Percentiles rank a stretch among this genome's conserved stretches.
Evolutionary conservation across 92 coral and sea anemone genomes (phyloP).

Genomic region (Hydrozoanthus gracilis): DNA sequence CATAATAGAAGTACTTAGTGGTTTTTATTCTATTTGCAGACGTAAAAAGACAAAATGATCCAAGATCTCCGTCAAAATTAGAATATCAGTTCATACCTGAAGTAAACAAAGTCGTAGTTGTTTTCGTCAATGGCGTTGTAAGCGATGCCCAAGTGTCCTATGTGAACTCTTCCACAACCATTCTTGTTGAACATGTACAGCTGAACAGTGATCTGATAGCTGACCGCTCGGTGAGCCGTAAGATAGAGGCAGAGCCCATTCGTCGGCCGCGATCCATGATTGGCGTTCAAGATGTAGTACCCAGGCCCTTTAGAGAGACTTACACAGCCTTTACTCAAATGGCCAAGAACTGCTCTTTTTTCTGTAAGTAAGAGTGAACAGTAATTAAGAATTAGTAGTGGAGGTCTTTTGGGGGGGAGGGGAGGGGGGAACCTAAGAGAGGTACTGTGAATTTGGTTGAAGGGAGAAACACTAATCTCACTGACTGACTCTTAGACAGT

Average conservation of each 20-base stretch:
- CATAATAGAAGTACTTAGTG: too few species aligned
- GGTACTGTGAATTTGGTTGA: too few species aligned
- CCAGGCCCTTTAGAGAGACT: constrained; percentile 43
- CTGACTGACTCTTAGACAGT: too few species aligned
- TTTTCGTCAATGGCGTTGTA: constrained; percentile 62
- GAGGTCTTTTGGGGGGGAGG: too few species aligned
- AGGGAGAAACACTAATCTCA: too few species aligned
- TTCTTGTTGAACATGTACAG: constrained; percentile 64
- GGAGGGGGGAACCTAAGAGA: too few species aligned
- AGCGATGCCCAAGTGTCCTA: constrained; percentile 62
- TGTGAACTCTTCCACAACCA: constrained; percentile 60
- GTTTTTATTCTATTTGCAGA: too few species aligned
- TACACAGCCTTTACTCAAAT: constrained; percentile 13
- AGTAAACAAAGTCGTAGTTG: constrained; percentile 76
- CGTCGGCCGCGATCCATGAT: constrained; percentile 65
- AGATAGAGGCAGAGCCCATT: constrained; percentile 65
- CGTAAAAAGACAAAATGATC: not conserved
- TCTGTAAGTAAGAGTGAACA: not conserved
- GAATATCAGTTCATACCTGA: constrained; percentile 51
- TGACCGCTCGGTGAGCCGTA: not conserved
- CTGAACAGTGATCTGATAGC: constrained; percentile 52
- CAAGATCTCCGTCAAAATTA: not conserved
- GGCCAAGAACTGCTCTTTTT: not conserved
- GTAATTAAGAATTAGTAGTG: not conserved
- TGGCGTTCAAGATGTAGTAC: constrained; percentile 64